phyloP scores from a whole-genome alignment of 2,888 invertebrate species.

The Norana najaformis region DNA sequence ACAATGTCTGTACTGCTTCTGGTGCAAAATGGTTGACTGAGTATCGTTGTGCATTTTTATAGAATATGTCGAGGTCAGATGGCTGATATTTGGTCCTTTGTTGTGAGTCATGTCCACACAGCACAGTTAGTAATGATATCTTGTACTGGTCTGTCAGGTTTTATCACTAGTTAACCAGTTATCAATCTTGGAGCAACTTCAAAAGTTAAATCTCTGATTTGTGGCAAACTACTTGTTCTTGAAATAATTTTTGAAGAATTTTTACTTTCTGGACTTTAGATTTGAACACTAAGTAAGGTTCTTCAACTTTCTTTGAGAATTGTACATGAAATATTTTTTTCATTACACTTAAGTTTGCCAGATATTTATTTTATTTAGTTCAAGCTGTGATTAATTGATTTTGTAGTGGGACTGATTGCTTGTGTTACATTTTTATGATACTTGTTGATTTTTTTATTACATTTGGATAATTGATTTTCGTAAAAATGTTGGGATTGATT shows the following conservation, averaged over 20 bases:
- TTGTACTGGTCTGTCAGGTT: not conserved
- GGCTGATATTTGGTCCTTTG: slow-evolving; percentile 48
- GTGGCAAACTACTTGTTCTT: not conserved
- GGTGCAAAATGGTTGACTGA: too few species aligned
- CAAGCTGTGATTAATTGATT: not conserved
- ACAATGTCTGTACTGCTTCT: too few species aligned
- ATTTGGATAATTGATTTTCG: not conserved
- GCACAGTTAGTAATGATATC: slow-evolving; percentile 47
- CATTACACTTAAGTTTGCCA: too few species aligned
- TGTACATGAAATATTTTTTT: too few species aligned
- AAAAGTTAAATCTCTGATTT: not conserved
- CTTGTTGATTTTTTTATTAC: not conserved
- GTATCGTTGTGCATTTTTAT: slow-evolving; percentile 19
- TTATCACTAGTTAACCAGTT: not conserved
- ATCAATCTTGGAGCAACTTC: not conserved
- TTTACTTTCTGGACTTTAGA: too few species aligned
- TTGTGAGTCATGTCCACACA: slow-evolving; percentile 44
- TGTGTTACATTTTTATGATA: not conserved
- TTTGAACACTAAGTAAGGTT: too few species aligned
- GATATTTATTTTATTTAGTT: not conserved
- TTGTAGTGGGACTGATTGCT: not conserved
- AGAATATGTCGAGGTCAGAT: slow-evolving; percentile 48
- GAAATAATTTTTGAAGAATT: not conserved
- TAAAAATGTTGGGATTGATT: not conserved
- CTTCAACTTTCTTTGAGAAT: too few species aligned